A percentile compares a stretch with the other conserved stretches of the same genome.
Evolutionary conservation across 2,888 invertebrate species (phyloP).

Genomic region (Icerya purchasi): DNA sequence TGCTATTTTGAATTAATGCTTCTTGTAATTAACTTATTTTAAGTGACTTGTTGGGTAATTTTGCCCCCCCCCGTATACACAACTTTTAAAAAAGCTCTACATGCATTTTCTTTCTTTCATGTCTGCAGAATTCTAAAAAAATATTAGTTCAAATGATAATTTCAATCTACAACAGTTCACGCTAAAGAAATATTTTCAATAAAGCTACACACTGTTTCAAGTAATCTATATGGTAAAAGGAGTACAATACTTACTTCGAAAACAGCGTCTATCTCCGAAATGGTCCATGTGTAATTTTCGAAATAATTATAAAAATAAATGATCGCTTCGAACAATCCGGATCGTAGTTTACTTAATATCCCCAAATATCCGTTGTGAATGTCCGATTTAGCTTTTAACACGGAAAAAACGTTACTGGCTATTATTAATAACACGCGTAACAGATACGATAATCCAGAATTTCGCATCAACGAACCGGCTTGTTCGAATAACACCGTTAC

Average conservation of each 20-base stretch:
- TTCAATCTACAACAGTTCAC: too few species aligned
- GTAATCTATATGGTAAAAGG: too few species aligned
- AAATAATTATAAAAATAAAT: slow-evolving; percentile 60
- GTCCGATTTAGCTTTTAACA: slow-evolving; percentile 23
- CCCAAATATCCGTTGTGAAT: slow-evolving; percentile 40
- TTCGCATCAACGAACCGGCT: slow-evolving; percentile 55
- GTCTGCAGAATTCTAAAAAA: too few species aligned
- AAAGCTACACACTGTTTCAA: too few species aligned
- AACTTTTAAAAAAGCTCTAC: too few species aligned
- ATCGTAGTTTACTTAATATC: slow-evolving; percentile 41
- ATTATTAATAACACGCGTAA: slow-evolving; percentile 50
- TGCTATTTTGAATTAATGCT: too few species aligned
- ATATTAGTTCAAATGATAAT: too few species aligned
- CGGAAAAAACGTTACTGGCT: slow-evolving; percentile 27
- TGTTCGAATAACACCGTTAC: slow-evolving; percentile 55
- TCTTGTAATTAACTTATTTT: too few species aligned
- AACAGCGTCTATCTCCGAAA: slow-evolving; percentile 45
- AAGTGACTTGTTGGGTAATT: too few species aligned
- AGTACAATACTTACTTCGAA: slow-evolving; percentile 34
- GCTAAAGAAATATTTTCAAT: too few species aligned
- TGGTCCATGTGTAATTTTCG: slow-evolving; percentile 49
- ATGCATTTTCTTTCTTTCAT: too few species aligned
- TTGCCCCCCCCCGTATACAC: too few species aligned
- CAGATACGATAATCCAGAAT: slow-evolving; percentile 31
- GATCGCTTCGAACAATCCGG: slow-evolving; percentile 36